These are phyloP conservation scores for Oeneis ivallda DNA, from an alignment of 2,888 invertebrate species.

Conservation along the genomic window DNA sequence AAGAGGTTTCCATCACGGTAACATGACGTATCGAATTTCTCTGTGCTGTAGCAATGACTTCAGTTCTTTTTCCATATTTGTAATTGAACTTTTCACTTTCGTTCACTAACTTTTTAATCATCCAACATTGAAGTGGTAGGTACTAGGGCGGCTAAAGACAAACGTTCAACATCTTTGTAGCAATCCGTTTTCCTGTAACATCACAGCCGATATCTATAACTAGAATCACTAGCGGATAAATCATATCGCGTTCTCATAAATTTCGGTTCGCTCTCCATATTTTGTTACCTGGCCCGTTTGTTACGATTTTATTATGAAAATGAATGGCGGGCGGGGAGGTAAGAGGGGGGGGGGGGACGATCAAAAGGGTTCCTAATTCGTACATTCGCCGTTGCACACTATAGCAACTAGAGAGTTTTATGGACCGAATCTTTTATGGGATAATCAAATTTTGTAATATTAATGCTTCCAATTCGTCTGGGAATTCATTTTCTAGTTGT, in stretches of 20 bases:
- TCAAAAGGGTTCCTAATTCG: conserved; percentile 81
- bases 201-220: conserved; percentile 16
- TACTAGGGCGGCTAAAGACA: neutral
- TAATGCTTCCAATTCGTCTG: conserved; percentile 73
- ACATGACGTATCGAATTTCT: too few relatives aligned
- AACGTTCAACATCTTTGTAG: conserved; percentile 16
- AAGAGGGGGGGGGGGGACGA: conserved; percentile 51
- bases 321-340: conserved; percentile 69
- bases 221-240: conserved; percentile 54
- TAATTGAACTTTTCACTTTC: too few relatives aligned
- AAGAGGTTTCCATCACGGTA: too few relatives aligned
- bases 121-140: neutral
- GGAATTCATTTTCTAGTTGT: conserved; percentile 63
- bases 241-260: conserved; percentile 74
- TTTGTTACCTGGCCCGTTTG: conserved; percentile 80
- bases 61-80: too few relatives aligned
- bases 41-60: too few relatives aligned
- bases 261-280: conserved; percentile 77
- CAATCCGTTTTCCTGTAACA: conserved; percentile 4
- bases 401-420: conserved; percentile 78
- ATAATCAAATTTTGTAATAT: conserved; percentile 82
- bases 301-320: conserved; percentile 82
- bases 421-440: conserved; percentile 80
- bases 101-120: neutral
- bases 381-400: conserved; percentile 75